phyloP scores from a whole-genome alignment of 2,888 invertebrate genomes.

The Eupithecia vulgata region DNA sequence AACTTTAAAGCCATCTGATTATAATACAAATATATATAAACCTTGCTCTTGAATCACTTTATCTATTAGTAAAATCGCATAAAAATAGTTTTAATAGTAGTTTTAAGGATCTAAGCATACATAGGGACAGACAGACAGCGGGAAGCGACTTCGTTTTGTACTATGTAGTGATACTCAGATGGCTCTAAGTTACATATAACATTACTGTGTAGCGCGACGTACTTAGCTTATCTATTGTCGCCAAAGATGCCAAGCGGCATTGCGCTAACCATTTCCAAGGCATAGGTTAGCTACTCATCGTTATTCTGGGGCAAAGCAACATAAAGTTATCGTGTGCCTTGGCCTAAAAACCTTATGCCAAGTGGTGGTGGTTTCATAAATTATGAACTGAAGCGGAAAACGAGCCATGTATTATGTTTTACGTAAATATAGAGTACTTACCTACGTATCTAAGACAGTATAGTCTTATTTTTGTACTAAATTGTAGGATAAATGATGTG shows the following conservation, averaged over 20 bases:
- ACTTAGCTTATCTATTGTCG: slow-evolving; percentile 9
- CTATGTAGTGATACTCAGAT: neutral
- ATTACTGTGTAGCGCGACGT: neutral
- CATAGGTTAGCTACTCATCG: neutral
- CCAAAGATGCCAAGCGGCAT: slow-evolving; percentile 20
- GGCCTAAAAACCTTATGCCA: slow-evolving; percentile 31
- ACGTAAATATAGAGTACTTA: neutral
- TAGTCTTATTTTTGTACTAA: no score
- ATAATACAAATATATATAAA: no score
- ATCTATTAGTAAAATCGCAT: no score
- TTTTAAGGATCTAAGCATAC: no score
- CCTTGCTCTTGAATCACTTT: no score
- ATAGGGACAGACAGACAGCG: no score
- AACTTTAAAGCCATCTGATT: no score
- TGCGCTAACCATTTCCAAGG: slow-evolving; percentile 9
- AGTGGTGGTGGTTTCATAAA: slow-evolving; percentile 28
- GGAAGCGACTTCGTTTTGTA: no score
- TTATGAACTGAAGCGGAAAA: slow-evolving; percentile 29
- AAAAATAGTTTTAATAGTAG: no score
- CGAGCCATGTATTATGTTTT: slow-evolving; percentile 17
- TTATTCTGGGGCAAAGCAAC: neutral
- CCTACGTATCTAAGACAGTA: no score
- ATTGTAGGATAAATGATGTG: no score
- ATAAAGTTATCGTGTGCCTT: slow-evolving; percentile 19
- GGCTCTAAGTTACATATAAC: neutral